These are phyloP conservation scores for Pitangus sulphuratus DNA, from an alignment of 2,797 vertebrate species.

Conservation along the genomic window DNA sequence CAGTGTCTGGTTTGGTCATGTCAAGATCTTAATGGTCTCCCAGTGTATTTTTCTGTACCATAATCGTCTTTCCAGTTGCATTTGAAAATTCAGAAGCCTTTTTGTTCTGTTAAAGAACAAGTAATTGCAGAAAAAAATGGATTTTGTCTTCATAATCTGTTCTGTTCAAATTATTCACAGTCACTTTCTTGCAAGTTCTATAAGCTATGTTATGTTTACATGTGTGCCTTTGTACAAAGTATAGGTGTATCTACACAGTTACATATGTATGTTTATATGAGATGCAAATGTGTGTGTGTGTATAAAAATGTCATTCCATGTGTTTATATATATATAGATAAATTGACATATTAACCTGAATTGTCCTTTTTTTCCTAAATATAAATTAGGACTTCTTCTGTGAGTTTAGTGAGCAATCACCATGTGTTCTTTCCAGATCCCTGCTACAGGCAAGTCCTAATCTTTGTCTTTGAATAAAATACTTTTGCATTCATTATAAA, in stretches of 20 bases:
- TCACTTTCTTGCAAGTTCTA: not conserved
- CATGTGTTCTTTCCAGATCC: conserved; percentile 97
- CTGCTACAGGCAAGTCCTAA: conserved; percentile 87
- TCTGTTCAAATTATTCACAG: not conserved
- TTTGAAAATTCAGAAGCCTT: not conserved
- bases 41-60: not conserved
- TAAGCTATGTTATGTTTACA: not conserved
- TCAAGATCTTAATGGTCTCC: not conserved
- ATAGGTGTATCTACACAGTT: not conserved
- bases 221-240: not conserved
- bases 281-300: not conserved
- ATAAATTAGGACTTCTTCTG: conserved; percentile 93
- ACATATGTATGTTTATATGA: not conserved
- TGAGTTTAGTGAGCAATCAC: conserved; percentile 98
- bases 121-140: not conserved
- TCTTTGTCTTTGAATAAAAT: not conserved
- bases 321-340: not conserved
- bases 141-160: not conserved
- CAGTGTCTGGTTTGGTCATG: not conserved
- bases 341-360: not conserved
- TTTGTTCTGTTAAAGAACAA: not conserved
- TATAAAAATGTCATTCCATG: not conserved
- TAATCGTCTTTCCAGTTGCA: not conserved
- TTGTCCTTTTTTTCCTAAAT: not conserved
- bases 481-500: not conserved